phyloP scores from a whole-genome alignment of 2,797 vertebrate species.

The Sebastes minor region DNA sequence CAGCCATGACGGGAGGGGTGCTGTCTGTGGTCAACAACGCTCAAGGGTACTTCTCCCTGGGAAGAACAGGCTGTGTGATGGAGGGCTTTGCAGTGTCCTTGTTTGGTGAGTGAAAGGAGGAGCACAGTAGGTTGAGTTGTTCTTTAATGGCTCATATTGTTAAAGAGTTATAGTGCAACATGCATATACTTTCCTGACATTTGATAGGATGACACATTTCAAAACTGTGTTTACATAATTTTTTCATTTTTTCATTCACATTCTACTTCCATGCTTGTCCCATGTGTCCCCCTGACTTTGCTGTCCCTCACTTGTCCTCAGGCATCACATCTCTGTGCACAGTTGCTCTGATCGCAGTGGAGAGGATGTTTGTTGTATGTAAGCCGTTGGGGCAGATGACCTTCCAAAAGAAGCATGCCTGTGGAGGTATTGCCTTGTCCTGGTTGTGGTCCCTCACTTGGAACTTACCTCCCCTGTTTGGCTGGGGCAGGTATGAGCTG shows the following conservation, averaged over 20 bases:
- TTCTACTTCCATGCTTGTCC: neutral
- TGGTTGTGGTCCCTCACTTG: constrained; percentile 84
- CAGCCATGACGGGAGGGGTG: constrained; percentile 73
- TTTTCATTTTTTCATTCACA: neutral
- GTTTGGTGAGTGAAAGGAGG: constrained; percentile 73
- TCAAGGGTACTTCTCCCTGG: constrained; percentile 77
- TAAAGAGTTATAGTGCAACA: neutral
- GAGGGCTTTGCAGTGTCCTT: constrained; percentile 82
- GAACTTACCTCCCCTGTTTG: constrained; percentile 81
- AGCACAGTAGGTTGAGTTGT: neutral
- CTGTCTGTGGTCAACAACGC: constrained; percentile 81
- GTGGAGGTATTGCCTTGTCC: constrained; percentile 68
- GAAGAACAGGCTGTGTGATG: constrained; percentile 78
- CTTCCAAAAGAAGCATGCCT: constrained; percentile 73
- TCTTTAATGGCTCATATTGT: neutral
- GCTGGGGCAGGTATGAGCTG: constrained; percentile 83
- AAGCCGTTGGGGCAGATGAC: constrained; percentile 76
- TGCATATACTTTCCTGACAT: neutral
- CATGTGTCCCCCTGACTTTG: neutral
- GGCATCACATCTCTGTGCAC: constrained; percentile 83
- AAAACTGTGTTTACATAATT: neutral
- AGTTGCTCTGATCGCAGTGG: constrained; percentile 80
- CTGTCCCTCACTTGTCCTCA: constrained; percentile 31
- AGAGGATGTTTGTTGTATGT: constrained; percentile 81
- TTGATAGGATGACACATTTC: neutral